Base-by-base conservation (phyloP, 2,797 vertebrate genomes). In the Discoglossus pictus region DNA sequence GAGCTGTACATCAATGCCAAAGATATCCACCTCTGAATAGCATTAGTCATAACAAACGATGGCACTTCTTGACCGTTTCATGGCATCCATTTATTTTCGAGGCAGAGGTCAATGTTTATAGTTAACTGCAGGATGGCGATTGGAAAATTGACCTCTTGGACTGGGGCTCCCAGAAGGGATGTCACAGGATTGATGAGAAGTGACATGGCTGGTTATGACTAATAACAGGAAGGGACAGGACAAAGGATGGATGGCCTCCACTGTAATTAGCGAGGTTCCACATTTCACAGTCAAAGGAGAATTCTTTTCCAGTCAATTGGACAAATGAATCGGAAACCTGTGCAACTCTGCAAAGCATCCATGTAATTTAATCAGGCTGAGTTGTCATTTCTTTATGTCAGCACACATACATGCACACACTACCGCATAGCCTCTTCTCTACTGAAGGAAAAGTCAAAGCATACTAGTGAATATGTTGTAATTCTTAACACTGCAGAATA, bases 241-340 rank as follows among this genome's bases (percentile, higher is more conserved):
- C 12, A 70, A 61, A 56, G 63, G 60, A 70, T 70, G 60, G 68
- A 70, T 70, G 68, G 44, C 68, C 68, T 63, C 60, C 43, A 31
- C 52, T 51, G 35, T 70, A 70, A 63, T 70, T 70, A 70, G 68
- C 31, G 46, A 63, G 35, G 50, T 31, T 56, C 59, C 52, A 50
- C 68, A 63, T 63, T 69, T 63, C 67, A 69, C 59, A 69, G 50
- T 55, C 67, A 69, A 60, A 68, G 34, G 50, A 69, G 67, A 47
- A 69, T 62, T 69, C 50, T 34, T 54, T 69, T 69, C 51, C 67
- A 56, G 59, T 61, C 58, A 68, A 68, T 61, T 68, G 65, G 65
- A 58, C 65, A 68, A 68, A 68, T 68, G 56, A 61, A 68, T 68
- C 56, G 52, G 55, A 68, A 68, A 48, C 39, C 47, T 44, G 55